Evolutionary conservation across 2,888 invertebrate species (phyloP).

Genomic region (Myopa testacea): DNA sequence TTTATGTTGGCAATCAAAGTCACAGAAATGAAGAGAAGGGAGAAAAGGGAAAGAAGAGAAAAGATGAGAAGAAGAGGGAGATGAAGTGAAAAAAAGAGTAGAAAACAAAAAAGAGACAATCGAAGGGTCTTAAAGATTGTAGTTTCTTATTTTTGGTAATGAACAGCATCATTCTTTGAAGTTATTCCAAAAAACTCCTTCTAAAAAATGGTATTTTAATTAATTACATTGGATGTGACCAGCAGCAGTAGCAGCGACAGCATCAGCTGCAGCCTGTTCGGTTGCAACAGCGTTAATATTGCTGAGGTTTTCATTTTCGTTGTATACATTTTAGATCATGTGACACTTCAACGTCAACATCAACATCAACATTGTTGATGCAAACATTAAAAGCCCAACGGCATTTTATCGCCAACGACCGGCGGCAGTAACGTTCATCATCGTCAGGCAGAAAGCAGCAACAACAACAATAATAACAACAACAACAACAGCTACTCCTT

Average conservation of each 20-base stretch:
- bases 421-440: slow-evolving; percentile 16
- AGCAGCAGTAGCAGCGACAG: not conserved
- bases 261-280: not conserved
- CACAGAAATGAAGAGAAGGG: no score
- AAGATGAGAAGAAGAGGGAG: no score
- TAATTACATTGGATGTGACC: not conserved
- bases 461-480: not conserved
- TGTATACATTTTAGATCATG: slow-evolving; percentile 16
- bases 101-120: no score
- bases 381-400: slow-evolving; percentile 19
- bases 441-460: not conserved
- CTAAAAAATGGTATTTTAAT: not conserved
- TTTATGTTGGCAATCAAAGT: not conserved
- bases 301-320: slow-evolving; percentile 12
- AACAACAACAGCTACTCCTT: not conserved
- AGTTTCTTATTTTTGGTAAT: no score
- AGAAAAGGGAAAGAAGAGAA: no score
- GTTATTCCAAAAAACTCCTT: no score
- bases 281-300: not conserved
- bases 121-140: no score
- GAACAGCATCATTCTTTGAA: no score
- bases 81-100: no score
- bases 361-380: not conserved
- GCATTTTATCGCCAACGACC: slow-evolving; percentile 7
- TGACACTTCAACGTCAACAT: slow-evolving; percentile 23